Percentiles rank a stretch among this genome's conserved stretches.
phyloP scores from a whole-genome alignment of 1,140 invertebrate species.

The Saccostrea glomerata region DNA sequence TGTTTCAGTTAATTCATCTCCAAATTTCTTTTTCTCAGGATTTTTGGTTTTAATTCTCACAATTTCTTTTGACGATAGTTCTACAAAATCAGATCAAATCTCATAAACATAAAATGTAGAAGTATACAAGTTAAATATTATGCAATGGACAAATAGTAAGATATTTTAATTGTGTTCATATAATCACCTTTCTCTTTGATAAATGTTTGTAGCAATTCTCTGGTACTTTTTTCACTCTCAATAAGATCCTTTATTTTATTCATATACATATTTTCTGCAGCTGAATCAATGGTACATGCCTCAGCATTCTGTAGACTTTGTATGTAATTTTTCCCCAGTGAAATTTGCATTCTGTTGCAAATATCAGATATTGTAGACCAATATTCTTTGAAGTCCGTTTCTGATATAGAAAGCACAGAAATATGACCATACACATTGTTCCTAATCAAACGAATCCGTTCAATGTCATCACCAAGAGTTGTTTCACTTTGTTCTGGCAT shows the following conservation, averaged over 20 bases:
- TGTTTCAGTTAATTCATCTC: neutral
- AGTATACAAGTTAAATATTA: too few relatives aligned
- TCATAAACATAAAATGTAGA: too few relatives aligned
- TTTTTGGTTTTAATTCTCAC: neutral
- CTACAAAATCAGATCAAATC: neutral
- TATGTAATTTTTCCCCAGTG: neutral
- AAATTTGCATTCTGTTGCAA: neutral
- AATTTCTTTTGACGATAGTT: neutral
- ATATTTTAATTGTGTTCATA: too few relatives aligned
- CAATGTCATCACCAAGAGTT: constrained; percentile 9
- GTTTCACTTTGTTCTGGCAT: neutral
- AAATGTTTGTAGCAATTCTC: too few relatives aligned
- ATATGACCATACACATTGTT: neutral
- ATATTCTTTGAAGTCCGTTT: neutral
- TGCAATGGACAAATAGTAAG: too few relatives aligned
- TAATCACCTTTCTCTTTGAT: too few relatives aligned
- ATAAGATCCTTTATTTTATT: neutral
- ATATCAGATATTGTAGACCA: neutral
- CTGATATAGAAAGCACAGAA: neutral
- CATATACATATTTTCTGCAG: neutral
- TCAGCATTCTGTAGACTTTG: neutral
- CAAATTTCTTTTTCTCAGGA: neutral
- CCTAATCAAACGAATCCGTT: neutral
- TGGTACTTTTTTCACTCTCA: too few relatives aligned
- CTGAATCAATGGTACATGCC: neutral